Evolutionary conservation across 2,113 vertebrate species (phyloP), one percentile per base, ranked within the genome.

Genomic region (Miniopterus natalensis): DNA sequence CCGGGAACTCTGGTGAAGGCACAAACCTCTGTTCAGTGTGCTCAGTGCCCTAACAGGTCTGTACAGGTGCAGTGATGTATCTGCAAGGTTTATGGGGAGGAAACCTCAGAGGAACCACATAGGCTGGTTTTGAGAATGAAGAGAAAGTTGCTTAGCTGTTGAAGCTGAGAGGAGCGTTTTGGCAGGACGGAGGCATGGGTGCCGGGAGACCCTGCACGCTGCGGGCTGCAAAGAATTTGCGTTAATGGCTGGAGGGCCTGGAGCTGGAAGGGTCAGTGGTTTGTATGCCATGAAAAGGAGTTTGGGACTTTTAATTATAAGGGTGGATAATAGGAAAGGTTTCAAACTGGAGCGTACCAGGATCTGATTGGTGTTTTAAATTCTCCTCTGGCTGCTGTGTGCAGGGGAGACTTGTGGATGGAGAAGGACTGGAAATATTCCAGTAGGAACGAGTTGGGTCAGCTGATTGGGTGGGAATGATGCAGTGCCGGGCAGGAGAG

Each of bases 161-260:
- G 12, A 4, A 79, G 68, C 18, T 0, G 47, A 40, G 51, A 29
- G 18, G 51, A 51, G 10, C 31, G 0, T 66, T 66, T 65, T 4
- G 7, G 55, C 15, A 17, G 18, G 53, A 2, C 6, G 7, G 13
- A n/a, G 66, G 20, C 0, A 0, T 1, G 2, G 68, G 13, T 31
- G 78, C 20, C 17, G 13, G n/a, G 27, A 40, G 51, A 2, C 13
- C 3, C 2, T 3, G 10, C 3, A 0, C 18, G 18, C 65, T 7
- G 1, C 6, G 27, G 47, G 31, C 36, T 20, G 0, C 11, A 1
- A 12, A 68, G 94, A 27, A 5, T 57, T 74, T 3, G 14, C 8
- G 0, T 1, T 6, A 31, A 63, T 4, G 40, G 40, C 71, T 31
- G 51, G 29, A 1, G 21, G 49, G 49, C 10, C n/a, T 13, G 78